Conservation (phyloP, 1,140 invertebrate species). For the Drosophila pseudoananassae region DNA sequence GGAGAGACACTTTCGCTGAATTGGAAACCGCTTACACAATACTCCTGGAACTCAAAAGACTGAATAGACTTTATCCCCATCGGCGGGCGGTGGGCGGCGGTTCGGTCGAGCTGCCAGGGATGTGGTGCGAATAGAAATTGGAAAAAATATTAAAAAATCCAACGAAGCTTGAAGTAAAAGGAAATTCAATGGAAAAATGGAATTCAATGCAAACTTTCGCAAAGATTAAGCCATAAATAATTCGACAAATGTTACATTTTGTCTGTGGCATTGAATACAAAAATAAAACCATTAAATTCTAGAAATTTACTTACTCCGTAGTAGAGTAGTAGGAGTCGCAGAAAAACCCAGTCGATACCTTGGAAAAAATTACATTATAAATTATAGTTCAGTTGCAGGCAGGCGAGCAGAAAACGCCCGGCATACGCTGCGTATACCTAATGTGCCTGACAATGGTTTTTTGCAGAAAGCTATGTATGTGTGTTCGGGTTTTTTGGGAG, state of each 20-base stretch:
- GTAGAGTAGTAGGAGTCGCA: neutral
- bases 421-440: constrained; percentile 68
- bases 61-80: constrained; percentile 14
- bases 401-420: constrained; percentile 3
- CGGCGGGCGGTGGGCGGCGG: neutral
- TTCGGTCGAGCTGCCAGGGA: neutral
- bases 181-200: constrained; percentile 8
- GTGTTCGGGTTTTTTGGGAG: constrained; percentile 4
- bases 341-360: constrained; percentile 29
- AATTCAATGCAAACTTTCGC: constrained; percentile 30
- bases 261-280: constrained; percentile 4
- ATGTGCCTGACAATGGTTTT: constrained; percentile 68
- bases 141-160: constrained; percentile 48
- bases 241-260: constrained; percentile 47
- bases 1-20: constrained; percentile 45
- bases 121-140: constrained; percentile 16
- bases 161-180: constrained; percentile 34
- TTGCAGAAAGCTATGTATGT: constrained; percentile 27
- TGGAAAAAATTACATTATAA: constrained; percentile 68
- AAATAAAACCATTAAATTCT: constrained; percentile 12
- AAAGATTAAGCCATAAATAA: constrained; percentile 51
- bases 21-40: constrained; percentile 57
- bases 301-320: neutral
- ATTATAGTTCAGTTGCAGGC: constrained; percentile 65
- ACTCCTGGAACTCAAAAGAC: neutral